Evolutionary conservation across 23 tunicate genomes (phyloP).

Genomic region (Clavelina lepadiformis): DNA sequence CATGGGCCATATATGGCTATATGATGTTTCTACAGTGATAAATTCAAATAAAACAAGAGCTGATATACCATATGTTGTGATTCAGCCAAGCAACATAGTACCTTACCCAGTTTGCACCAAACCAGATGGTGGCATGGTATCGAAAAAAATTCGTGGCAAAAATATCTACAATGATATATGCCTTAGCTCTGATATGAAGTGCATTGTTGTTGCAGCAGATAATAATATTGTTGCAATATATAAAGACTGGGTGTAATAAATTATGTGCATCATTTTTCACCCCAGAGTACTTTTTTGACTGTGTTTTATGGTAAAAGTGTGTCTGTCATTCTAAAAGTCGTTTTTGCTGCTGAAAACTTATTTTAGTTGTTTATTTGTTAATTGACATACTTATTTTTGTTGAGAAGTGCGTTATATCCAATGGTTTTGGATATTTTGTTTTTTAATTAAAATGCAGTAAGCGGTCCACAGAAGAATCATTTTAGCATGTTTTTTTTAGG

Average conservation of each 20-base stretch:
- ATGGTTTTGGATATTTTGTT: too few relatives aligned
- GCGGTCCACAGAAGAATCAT: too few relatives aligned
- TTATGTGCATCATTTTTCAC: not conserved
- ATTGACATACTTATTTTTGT: too few relatives aligned
- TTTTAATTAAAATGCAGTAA: too few relatives aligned
- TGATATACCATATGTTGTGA: conserved; percentile 3
- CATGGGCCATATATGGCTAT: conserved; percentile 74
- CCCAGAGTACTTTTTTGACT: not conserved
- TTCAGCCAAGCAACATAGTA: conserved; percentile 23
- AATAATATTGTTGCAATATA: conserved; percentile 66
- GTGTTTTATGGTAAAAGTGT: too few relatives aligned
- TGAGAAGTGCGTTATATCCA: too few relatives aligned
- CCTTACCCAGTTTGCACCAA: conserved; percentile 50
- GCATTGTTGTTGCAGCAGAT: conserved; percentile 72
- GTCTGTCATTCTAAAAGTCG: too few relatives aligned
- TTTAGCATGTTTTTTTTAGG: too few relatives aligned
- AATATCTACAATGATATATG: conserved; percentile 67
- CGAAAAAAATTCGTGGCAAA: conserved; percentile 2
- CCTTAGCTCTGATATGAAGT: conserved; percentile 17
- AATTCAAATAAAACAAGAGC: conserved; percentile 11
- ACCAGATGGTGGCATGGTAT: not conserved
- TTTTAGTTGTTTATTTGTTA: too few relatives aligned
- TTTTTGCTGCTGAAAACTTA: too few relatives aligned
- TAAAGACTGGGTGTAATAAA: not conserved
- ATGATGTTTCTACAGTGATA: conserved; percentile 23